Evolutionary conservation across 2,797 vertebrate species (phyloP), one percentile per base, ranked within the genome.

Genomic region (Phataginus tricuspis): DNA sequence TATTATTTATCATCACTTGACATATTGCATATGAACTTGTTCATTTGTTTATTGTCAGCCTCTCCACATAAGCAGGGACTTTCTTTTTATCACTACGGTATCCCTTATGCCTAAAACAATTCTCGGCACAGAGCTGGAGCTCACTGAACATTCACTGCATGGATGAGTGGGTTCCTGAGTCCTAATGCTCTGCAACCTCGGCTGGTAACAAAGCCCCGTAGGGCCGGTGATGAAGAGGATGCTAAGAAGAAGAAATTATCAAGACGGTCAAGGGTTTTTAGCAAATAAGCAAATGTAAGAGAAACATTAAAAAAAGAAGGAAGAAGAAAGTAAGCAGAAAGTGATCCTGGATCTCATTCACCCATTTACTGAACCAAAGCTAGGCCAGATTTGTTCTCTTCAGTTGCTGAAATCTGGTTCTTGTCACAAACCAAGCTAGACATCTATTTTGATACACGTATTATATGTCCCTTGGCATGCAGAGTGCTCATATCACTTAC

Each of bases 361-460:
- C 21, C 57, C 63, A 53, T 51, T 94, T 2, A 5, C 91, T 91
- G 95, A 93, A 74, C 51, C n/a, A 2, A 66, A 86, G 96, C 93
- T 90, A 95, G 96, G 90, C 94, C 91, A 93, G 68, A 93, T 91
- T 83, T 91, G 90, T 61, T 96, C 93, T 93, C 92, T 84, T 92
- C 51, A 29, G 94, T 55, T 93, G 94, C 78, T 88, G 91, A 93
- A 96, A 95, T 94, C 98, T 98, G 98, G 89, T 96, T 97, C 91
- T 96, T 95, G 96, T 97, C 97, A 97, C 89, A 86, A 66, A 55
- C 80, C 84, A 93, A 95, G 64, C 83, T 94, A 85, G 94, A 93
- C 95, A 90, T 97, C 96, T 94, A 97, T 93, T 96, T 97, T 95
- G 96, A 97, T 97, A 90, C 91, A 91, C 93, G 29, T 92, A 80